Conservation (phyloP, 2,888 invertebrate species). For the Andrena dorsata region DNA sequence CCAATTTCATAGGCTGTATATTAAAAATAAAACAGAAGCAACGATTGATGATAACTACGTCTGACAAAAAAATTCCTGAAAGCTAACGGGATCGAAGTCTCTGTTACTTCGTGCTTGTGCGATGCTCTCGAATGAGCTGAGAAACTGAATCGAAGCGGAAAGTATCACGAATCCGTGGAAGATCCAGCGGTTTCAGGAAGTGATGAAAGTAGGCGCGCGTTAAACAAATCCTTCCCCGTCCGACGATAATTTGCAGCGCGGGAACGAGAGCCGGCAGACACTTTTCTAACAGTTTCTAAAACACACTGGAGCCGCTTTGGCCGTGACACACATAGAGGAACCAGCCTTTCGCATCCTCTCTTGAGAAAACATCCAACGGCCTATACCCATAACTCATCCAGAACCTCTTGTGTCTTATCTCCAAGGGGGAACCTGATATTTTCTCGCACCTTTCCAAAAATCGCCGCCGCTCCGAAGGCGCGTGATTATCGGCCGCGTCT, state of each 20-base stretch:
- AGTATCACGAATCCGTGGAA: conserved; percentile 4
- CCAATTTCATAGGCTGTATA: neutral
- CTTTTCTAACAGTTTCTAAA: conserved; percentile 73
- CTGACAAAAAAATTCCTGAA: neutral
- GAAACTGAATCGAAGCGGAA: neutral
- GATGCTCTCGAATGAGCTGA: neutral
- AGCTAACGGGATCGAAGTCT: no score
- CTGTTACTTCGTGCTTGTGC: no score
- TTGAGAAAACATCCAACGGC: conserved; percentile 64
- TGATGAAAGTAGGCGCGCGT: conserved; percentile 52
- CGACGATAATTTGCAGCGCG: conserved; percentile 67
- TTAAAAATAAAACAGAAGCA: neutral
- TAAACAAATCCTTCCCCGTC: conserved; percentile 49
- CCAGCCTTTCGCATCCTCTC: conserved; percentile 73
- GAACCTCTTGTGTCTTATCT: conserved; percentile 50
- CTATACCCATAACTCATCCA: conserved; percentile 62
- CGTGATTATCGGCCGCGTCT: conserved; percentile 28
- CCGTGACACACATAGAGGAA: conserved; percentile 70
- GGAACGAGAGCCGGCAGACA: conserved; percentile 46
- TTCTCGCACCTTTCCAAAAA: conserved; percentile 48
- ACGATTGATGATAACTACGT: no score
- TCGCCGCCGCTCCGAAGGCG: neutral
- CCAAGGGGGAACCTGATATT: conserved; percentile 51
- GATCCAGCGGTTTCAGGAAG: conserved; percentile 30
- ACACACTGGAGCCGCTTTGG: conserved; percentile 62